Base-by-base conservation (phyloP, 2,797 vertebrate species). In the Lepus townsendii region DNA sequence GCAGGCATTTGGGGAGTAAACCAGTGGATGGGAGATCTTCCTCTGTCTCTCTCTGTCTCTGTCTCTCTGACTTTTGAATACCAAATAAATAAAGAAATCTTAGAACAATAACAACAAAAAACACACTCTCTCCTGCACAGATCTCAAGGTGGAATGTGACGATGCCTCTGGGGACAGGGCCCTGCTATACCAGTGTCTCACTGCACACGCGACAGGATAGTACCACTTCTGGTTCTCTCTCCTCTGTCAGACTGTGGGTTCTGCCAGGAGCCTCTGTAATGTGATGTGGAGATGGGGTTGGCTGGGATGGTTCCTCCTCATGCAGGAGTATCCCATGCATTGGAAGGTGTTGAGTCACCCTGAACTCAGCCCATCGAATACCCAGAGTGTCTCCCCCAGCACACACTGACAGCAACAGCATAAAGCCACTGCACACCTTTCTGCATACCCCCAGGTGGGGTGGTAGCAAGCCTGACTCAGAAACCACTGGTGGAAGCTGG, bases 251-350 rank as follows among this genome's bases (percentile, higher is more conserved):
- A 9, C 38, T 35, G 9, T 27, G 22, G 69, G 65, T n/a, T 66
- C 50, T 52, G 3, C 27, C 4, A 71, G 65, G 35, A 86, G 30
- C 4, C 16, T n/a, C 42, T 47, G 26, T 1, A 14, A 10, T 38
- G 60, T 20, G 27, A 35, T 0, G 1, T 13, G 68, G 38, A 65
- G 16, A 62, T 7, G 3, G 75, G 17, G 22, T 7, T 42, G 7
- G 8, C 20, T 22, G 22, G 27, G 32, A 38, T 4, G 20, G 66
- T 2, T 26, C 32, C 19, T 57, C 60, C 17, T 24, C 42, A 11
- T 19, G 26, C 52, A 32, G 38, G 2, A 27, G 17, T 1, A 17
- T 9, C 8, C 7, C 20, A 19, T 1, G 12, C 57, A 13, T 0
- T 52, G 66, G 54, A 57, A 91, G 35, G 71, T n/a, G 0, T 54